These are phyloP conservation scores for Hyperoodon ampullatus DNA, from an alignment of 2,113 vertebrate genomes.

Conservation along the genomic window DNA sequence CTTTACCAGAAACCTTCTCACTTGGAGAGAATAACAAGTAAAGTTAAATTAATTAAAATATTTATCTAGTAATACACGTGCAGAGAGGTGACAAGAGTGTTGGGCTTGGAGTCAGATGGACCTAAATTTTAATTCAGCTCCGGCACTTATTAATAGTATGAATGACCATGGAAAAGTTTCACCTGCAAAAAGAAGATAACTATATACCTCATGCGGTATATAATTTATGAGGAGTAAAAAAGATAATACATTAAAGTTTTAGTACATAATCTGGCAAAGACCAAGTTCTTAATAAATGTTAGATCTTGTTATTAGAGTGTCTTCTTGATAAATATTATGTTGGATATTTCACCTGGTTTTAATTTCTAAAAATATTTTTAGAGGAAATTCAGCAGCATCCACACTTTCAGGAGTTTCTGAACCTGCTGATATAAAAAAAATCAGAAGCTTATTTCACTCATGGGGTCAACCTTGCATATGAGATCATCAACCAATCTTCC, in stretches of 20 bases:
- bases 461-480: not conserved
- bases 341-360: not conserved
- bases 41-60: constrained; percentile 64
- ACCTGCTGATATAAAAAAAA: not conserved
- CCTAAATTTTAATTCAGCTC: constrained; percentile 58
- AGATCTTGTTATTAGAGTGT: not conserved
- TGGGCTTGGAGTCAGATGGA: constrained; percentile 23
- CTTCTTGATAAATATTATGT: not conserved
- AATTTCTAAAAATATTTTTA: not conserved
- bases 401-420: constrained; percentile 10
- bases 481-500: constrained; percentile 63
- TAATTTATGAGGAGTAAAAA: constrained; percentile 38
- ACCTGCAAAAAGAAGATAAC: constrained; percentile 44
- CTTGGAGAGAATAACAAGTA: not conserved
- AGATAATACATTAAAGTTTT: constrained; percentile 9
- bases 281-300: constrained; percentile 11
- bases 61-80: constrained; percentile 52
- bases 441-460: constrained; percentile 23
- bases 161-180: constrained; percentile 52
- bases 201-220: constrained; percentile 18
- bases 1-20: constrained; percentile 8
- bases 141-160: constrained; percentile 23
- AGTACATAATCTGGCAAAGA: not conserved
- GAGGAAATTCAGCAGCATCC: not conserved
- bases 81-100: constrained; percentile 42